Conservation (phyloP, 2,888 invertebrate species). For the Amitus sp. region DNA sequence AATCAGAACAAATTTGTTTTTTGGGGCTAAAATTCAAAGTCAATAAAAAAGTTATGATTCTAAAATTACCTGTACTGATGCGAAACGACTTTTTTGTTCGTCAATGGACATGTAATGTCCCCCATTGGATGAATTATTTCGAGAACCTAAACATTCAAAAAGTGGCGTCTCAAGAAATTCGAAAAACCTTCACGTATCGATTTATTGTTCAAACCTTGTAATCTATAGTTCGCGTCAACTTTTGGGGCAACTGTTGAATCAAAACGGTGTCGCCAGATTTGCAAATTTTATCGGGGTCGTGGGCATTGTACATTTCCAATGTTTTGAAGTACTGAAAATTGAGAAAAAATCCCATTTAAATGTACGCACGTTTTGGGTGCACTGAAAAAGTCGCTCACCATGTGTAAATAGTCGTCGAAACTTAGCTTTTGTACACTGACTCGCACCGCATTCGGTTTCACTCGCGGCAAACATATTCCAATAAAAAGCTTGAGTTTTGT, state of each 20-base stretch:
- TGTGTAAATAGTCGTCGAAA: constrained; percentile 79
- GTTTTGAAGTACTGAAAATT: constrained; percentile 70
- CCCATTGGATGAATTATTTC: constrained; percentile 85
- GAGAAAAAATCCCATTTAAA: not conserved
- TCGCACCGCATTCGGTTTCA: constrained; percentile 82
- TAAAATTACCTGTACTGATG: constrained; percentile 73
- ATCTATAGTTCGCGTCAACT: constrained; percentile 79
- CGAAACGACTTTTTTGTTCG: constrained; percentile 81
- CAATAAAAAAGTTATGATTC: too few relatives aligned
- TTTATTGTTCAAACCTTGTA: constrained; percentile 73
- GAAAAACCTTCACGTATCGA: not conserved
- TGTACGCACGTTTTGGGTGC: not conserved
- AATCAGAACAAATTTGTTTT: too few relatives aligned
- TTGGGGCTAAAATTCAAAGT: too few relatives aligned
- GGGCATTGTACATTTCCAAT: constrained; percentile 77
- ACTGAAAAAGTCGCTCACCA: constrained; percentile 70
- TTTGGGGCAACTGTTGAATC: constrained; percentile 78
- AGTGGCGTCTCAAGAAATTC: not conserved
- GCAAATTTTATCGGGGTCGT: constrained; percentile 81
- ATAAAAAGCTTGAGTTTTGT: constrained; percentile 65
- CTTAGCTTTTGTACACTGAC: constrained; percentile 80
- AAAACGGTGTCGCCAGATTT: constrained; percentile 87
- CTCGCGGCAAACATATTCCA: constrained; percentile 82
- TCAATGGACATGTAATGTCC: constrained; percentile 87
- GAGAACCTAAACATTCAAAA: constrained; percentile 69